Base-by-base conservation (phyloP, 2,113 vertebrate species). In the Phodopus roborovskii region DNA sequence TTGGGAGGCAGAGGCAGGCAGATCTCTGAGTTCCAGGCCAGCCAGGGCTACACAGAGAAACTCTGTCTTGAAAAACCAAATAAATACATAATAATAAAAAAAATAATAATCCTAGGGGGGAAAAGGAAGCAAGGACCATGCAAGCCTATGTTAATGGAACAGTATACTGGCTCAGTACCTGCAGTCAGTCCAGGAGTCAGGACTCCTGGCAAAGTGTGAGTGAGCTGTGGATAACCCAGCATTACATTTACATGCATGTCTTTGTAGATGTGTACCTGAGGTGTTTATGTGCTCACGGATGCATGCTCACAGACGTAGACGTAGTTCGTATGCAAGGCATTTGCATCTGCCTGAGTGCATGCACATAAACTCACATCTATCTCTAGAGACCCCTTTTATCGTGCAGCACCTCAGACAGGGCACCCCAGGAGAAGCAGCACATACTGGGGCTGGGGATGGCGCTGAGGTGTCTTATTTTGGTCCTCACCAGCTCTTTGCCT, bases 401-500 rank as follows among this genome's bases (percentile, higher is more conserved):
- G 16, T 36, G 30, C 53, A 50, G 71, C 4, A 0, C 24, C 33
- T 45, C 39, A 6, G 13, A n/a, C n/a, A 28, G 8, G 45, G 50
- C 13, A 7, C 58, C 22, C 53, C 5, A 24, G 66, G 71, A 12
- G 68, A 62, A 58, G 71, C 53, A 3, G 16, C 56, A 26, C 58
- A 39, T 39, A 0, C 0, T 39, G 22, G n/a, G 16, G 64, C 1
- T 26, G n/a, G 58, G 56, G 30, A 24, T 58, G 53, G 16, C 77
- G 88, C n/a, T 45, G 53, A 91, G 91, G 88, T 56, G 60, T 88
- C 53, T 86, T 79, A 73, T 90, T 97, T 92, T 0, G 0, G 90
- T 28, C 0, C 73, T 90, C 3, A 26, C 92, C 88, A 97, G 58
- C 1, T 0, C 50, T 89, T 84, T 85, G 92, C 95, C 77, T 92